These are phyloP conservation scores for Stegodyphus dumicola DNA, from an alignment of 1,140 invertebrate genomes.

Conservation along the genomic window DNA sequence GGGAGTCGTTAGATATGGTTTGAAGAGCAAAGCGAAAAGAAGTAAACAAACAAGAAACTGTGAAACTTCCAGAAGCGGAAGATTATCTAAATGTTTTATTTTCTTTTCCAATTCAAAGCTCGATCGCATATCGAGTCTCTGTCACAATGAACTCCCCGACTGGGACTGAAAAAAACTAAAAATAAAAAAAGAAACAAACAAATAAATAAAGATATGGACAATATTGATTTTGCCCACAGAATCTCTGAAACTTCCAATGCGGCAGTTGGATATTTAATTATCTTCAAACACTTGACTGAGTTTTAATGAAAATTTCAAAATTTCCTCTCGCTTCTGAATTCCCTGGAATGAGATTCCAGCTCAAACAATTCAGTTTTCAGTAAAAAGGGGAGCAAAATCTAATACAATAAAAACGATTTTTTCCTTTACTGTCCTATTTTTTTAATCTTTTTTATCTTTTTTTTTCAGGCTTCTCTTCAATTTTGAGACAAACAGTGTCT, in stretches of 20 bases:
- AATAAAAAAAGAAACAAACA: background rate
- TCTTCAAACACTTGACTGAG: slow-evolving; percentile 58
- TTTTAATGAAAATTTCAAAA: slow-evolving; percentile 61
- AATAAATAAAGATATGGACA: slow-evolving; percentile 1
- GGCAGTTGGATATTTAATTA: slow-evolving; percentile 60
- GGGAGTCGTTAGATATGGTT: no score
- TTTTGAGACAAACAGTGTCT: slow-evolving; percentile 53
- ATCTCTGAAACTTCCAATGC: background rate
- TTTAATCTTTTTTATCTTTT: slow-evolving; percentile 6
- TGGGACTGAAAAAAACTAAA: background rate
- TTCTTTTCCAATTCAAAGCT: background rate
- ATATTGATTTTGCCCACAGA: slow-evolving; percentile 35
- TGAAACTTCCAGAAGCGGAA: background rate
- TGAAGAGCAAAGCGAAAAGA: background rate
- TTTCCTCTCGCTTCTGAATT: slow-evolving; percentile 20
- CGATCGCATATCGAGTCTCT: background rate
- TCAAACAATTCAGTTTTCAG: slow-evolving; percentile 33
- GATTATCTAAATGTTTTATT: slow-evolving; percentile 2
- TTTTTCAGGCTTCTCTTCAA: slow-evolving; percentile 25
- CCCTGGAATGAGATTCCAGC: background rate
- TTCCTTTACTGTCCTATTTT: slow-evolving; percentile 19
- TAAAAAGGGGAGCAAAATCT: background rate
- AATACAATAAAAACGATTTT: slow-evolving; percentile 59
- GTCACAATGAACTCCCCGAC: background rate
- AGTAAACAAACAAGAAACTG: background rate